These are phyloP conservation scores for Nylanderia fulva DNA, from an alignment of 1,140 invertebrate genomes.

Conservation along the genomic window DNA sequence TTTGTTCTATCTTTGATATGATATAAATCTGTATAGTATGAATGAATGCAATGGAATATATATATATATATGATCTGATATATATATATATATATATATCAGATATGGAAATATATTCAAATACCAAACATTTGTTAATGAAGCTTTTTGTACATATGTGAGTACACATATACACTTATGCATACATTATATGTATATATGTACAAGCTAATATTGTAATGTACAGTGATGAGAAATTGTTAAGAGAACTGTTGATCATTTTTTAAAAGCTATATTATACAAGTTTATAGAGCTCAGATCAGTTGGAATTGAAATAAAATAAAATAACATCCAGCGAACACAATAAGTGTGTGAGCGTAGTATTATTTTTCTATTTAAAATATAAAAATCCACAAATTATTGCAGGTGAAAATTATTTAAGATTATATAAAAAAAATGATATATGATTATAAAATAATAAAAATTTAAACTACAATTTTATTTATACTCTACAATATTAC, in stretches of 20 bases:
- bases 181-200: constrained; percentile 52
- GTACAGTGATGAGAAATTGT: constrained; percentile 26
- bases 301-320: not conserved
- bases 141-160: not conserved
- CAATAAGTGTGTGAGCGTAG: not conserved
- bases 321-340: constrained; percentile 2
- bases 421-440: too few species aligned
- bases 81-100: not conserved
- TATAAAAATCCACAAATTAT: not conserved
- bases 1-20: too few species aligned
- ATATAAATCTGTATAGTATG: too few species aligned
- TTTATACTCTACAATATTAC: not conserved
- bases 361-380: constrained; percentile 20
- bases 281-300: constrained; percentile 10
- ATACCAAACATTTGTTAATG: constrained; percentile 10
- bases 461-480: too few species aligned
- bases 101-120: not conserved
- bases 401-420: not conserved
- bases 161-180: not conserved
- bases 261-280: constrained; percentile 64
- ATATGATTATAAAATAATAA: not conserved
- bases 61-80: too few species aligned
- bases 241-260: constrained; percentile 54
- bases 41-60: too few species aligned
- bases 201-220: constrained; percentile 44